Evolutionary conservation across 2,888 invertebrate genomes (phyloP).

Genomic region (Leuctra nigra): DNA sequence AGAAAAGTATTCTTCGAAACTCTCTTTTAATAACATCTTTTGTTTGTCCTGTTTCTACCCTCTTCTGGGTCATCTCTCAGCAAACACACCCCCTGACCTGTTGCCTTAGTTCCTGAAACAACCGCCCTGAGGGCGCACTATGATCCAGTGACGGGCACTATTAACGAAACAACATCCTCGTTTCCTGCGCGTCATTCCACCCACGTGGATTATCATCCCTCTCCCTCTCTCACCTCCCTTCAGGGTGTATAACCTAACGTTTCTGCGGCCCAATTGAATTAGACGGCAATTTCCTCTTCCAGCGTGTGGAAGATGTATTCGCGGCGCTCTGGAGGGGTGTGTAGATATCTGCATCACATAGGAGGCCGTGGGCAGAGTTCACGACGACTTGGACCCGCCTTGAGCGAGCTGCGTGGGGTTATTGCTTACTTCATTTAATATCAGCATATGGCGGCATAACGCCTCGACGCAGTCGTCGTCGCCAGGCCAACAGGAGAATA

Average conservation of each 20-base stretch:
- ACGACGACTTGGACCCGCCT: slow-evolving; percentile 20
- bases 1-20: too few relatives aligned
- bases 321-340: background rate
- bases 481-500: too few relatives aligned
- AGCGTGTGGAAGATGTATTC: slow-evolving; percentile 7
- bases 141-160: slow-evolving; percentile 10
- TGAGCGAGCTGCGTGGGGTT: slow-evolving; percentile 16
- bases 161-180: slow-evolving; percentile 18
- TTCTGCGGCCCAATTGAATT: slow-evolving; percentile 25
- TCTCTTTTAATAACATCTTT: too few relatives aligned
- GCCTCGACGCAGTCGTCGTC: too few relatives aligned
- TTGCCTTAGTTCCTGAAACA: too few relatives aligned
- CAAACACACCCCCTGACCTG: too few relatives aligned
- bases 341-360: slow-evolving; percentile 17
- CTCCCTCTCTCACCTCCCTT: background rate
- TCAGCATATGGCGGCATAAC: slow-evolving; percentile 11
- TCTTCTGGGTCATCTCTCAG: too few relatives aligned
- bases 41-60: too few relatives aligned
- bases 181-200: background rate
- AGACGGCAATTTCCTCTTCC: slow-evolving; percentile 25
- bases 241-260: background rate
- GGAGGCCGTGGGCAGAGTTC: slow-evolving; percentile 16
- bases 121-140: too few relatives aligned
- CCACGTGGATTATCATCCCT: background rate
- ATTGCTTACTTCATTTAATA: slow-evolving; percentile 25